phyloP scores from a whole-genome alignment of 1,140 invertebrate genomes.

The Colletes gigas region DNA sequence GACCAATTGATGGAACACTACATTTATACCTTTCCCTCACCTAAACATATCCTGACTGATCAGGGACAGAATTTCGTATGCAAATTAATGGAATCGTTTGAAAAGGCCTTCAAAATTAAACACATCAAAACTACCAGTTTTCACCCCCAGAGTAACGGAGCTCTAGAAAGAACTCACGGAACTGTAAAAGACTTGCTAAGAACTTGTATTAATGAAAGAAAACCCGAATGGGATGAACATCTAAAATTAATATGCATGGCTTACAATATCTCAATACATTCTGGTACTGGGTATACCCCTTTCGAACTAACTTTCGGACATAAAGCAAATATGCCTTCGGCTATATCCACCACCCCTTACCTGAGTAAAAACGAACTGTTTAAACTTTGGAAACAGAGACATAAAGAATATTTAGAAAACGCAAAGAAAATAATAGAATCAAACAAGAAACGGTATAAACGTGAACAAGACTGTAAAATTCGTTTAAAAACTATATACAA shows the following conservation, averaged over 20 bases:
- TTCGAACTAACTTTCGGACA: constrained; percentile 7
- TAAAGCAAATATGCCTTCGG: not conserved
- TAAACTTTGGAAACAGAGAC: not conserved
- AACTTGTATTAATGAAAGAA: not conserved
- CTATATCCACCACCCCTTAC: not conserved
- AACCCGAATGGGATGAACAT: not conserved
- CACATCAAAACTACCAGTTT: constrained; percentile 61
- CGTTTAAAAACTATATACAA: not conserved
- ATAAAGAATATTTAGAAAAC: not conserved
- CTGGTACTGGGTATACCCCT: not conserved
- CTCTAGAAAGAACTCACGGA: constrained; percentile 6
- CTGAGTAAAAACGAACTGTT: not conserved
- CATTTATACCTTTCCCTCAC: constrained; percentile 64
- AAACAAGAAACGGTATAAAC: not conserved
- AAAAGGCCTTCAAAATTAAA: constrained; percentile 57
- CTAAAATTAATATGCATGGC: not conserved
- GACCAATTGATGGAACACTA: constrained; percentile 53
- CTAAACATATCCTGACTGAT: constrained; percentile 62
- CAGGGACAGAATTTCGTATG: constrained; percentile 62
- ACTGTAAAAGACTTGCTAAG: not conserved
- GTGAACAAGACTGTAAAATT: not conserved
- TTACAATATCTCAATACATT: constrained; percentile 7
- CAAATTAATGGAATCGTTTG: constrained; percentile 57
- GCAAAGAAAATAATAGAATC: not conserved
- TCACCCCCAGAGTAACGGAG: constrained; percentile 50